Evolutionary conservation across 2,113 vertebrate species (phyloP).

Genomic region (Tyto alba): DNA sequence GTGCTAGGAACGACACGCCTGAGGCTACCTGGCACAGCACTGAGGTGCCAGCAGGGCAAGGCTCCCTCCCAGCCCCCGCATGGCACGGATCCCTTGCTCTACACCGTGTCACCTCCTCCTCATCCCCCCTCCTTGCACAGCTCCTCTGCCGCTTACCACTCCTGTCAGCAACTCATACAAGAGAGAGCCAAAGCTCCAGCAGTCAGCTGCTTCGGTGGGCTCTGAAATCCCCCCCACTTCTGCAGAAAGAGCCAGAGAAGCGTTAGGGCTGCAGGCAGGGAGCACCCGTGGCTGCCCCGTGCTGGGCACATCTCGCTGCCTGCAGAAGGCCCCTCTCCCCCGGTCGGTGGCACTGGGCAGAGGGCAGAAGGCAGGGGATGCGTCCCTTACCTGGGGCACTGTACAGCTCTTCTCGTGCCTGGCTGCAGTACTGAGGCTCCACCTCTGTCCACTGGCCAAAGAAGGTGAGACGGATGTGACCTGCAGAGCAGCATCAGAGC

Average conservation of each 20-base stretch:
- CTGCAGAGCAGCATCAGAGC: slow-evolving; percentile 61
- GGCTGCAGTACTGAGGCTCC: slow-evolving; percentile 80
- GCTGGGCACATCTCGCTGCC: neutral
- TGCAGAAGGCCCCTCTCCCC: neutral
- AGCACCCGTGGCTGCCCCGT: neutral
- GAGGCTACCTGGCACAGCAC: neutral
- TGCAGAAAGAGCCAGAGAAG: slow-evolving; percentile 59
- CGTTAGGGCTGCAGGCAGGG: neutral
- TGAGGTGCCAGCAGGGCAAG: neutral
- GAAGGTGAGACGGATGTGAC: slow-evolving; percentile 89
- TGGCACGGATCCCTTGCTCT: neutral
- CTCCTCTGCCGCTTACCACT: slow-evolving; percentile 75
- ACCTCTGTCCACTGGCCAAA: slow-evolving; percentile 98
- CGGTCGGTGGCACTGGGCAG: fast-evolving
- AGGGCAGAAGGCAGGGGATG: neutral
- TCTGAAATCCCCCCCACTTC: slow-evolving; percentile 88
- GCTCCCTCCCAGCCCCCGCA: neutral
- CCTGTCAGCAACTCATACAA: slow-evolving; percentile 92
- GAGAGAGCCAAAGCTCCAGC: slow-evolving; percentile 95
- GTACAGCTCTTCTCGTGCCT: slow-evolving; percentile 86
- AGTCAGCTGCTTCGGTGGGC: slow-evolving; percentile 90
- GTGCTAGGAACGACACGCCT: neutral
- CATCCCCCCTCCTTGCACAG: neutral
- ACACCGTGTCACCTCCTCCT: neutral
- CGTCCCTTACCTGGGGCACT: slow-evolving; percentile 87